These are phyloP conservation scores for Heliothis subflexa DNA, from an alignment of 1,140 invertebrate genomes.

Conservation along the genomic window DNA sequence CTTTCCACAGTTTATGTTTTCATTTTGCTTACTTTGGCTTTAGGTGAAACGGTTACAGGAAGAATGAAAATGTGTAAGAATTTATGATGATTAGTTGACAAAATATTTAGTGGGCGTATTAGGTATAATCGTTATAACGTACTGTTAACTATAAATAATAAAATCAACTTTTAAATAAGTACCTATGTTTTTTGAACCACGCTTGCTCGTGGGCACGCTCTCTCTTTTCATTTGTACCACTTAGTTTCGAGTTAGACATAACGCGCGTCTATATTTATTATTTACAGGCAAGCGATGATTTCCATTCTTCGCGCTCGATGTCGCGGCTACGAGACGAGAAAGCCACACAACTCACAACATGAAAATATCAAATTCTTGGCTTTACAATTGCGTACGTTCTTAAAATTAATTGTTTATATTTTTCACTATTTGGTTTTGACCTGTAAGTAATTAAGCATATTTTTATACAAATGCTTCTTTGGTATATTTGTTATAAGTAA, in stretches of 20 bases:
- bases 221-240: constrained; percentile 7
- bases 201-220: not conserved
- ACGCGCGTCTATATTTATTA: constrained; percentile 50
- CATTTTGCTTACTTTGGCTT: no score
- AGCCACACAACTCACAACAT: constrained; percentile 58
- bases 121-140: no score
- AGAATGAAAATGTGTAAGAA: no score
- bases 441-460: no score
- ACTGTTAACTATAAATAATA: no score
- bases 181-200: not conserved
- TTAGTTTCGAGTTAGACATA: constrained; percentile 39
- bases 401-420: constrained; percentile 42
- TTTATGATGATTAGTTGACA: no score
- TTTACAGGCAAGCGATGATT: constrained; percentile 62
- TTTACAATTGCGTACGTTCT: constrained; percentile 47
- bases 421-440: not conserved
- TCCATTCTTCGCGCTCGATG: constrained; percentile 64
- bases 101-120: no score
- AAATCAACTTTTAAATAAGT: not conserved
- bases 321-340: constrained; percentile 57
- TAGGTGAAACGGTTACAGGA: no score
- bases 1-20: no score
- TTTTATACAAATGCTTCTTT: not conserved
- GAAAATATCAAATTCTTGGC: constrained; percentile 57
- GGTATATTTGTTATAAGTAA: constrained; percentile 9